These are phyloP conservation scores for Momotus momota DNA, from an alignment of 2,797 vertebrate species.

Conservation along the genomic window DNA sequence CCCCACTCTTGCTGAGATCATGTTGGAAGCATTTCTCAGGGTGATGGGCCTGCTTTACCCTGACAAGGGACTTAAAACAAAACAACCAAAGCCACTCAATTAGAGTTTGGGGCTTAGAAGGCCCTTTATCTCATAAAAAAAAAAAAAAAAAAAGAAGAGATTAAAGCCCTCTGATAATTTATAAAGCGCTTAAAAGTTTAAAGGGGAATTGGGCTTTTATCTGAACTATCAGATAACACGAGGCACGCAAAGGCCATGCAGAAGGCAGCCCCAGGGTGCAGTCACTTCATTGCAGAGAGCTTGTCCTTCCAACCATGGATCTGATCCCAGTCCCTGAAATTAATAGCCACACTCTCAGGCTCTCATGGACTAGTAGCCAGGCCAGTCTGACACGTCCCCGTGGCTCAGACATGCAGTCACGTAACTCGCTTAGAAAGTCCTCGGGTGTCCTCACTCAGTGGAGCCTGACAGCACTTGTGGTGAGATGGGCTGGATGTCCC, in stretches of 20 bases:
- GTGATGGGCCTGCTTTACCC: not conserved
- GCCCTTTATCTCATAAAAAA: conserved; percentile 68
- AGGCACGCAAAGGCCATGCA: conserved; percentile 37
- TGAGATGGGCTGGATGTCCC: not conserved
- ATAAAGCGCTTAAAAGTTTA: conserved; percentile 70
- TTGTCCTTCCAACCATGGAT: conserved; percentile 21
- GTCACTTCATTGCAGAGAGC: not conserved
- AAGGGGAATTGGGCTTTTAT: conserved; percentile 68
- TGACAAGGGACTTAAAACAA: conserved; percentile 32
- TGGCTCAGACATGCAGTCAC: conserved; percentile 15
- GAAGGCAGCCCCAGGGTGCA: conserved; percentile 39
- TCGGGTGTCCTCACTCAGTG: not conserved
- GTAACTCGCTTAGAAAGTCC: conserved; percentile 20
- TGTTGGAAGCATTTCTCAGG: not conserved
- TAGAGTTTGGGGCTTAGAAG: conserved; percentile 62
- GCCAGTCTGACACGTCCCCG: not conserved
- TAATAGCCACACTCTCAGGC: conserved; percentile 13
- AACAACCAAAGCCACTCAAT: conserved; percentile 59
- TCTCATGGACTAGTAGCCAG: not conserved
- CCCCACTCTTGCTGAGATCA: not conserved
- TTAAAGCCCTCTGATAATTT: conserved; percentile 76
- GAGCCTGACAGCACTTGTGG: not conserved
- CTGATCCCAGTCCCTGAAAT: not conserved
- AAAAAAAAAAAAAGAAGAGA: conserved; percentile 42
- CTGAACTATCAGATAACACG: conserved; percentile 57